Conservation (phyloP, 2,797 vertebrate genomes). For the Sebastes nivosus region DNA sequence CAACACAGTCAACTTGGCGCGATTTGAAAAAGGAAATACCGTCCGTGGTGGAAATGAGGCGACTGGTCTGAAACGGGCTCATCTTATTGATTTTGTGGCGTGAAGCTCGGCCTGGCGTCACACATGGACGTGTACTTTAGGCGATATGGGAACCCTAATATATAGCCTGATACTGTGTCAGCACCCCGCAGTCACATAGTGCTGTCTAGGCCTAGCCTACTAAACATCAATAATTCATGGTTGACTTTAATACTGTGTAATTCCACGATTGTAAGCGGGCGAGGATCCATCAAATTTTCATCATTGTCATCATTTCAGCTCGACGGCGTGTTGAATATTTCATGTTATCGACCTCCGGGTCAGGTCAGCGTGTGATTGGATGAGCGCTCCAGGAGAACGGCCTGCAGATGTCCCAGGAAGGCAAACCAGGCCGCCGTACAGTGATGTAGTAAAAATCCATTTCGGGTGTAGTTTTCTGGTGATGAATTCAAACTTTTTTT, state of each 20-base stretch:
- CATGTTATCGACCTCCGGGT: conserved; percentile 72
- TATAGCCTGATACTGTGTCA: conserved; percentile 26
- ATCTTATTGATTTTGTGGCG: conserved; percentile 44
- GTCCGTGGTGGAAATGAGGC: conserved; percentile 57
- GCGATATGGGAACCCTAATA: conserved; percentile 33
- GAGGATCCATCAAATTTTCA: conserved; percentile 75
- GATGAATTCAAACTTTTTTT: conserved; percentile 67
- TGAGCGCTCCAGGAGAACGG: conserved; percentile 61
- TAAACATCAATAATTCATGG: conserved; percentile 72
- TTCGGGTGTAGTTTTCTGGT: conserved; percentile 74
- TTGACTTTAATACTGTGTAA: conserved; percentile 74
- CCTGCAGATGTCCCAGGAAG: conserved; percentile 55
- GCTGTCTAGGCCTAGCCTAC: conserved; percentile 72
- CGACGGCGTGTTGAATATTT: conserved; percentile 71
- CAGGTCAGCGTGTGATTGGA: conserved; percentile 71
- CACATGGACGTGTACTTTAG: conserved; percentile 27
- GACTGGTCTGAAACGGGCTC: conserved; percentile 43
- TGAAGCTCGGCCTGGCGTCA: neutral
- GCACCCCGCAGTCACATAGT: conserved; percentile 20
- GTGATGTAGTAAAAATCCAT: conserved; percentile 81
- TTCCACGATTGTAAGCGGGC: conserved; percentile 66
- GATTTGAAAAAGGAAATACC: conserved; percentile 69
- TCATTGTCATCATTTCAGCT: conserved; percentile 68
- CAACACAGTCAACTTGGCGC: conserved; percentile 81
- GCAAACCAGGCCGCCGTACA: conserved; percentile 38